These are phyloP conservation scores for Chydorus sphaericus DNA, from an alignment of 2,888 invertebrate genomes.

Conservation along the genomic window DNA sequence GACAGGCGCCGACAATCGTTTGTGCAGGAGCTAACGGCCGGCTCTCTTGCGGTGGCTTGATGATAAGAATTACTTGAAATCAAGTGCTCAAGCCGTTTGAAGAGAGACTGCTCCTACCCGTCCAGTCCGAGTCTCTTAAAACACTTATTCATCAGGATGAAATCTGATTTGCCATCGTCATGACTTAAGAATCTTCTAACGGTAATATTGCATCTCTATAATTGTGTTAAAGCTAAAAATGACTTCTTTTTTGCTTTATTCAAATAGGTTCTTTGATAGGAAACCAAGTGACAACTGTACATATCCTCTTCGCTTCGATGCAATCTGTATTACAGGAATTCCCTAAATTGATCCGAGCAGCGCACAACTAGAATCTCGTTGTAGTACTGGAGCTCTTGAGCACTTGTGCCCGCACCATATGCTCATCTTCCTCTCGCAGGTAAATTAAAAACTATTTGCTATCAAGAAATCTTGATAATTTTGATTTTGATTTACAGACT, in stretches of 20 bases:
- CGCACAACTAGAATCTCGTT: slow-evolving; percentile 63
- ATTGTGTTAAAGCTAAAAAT: too few species aligned
- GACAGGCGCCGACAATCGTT: too few species aligned
- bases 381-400: slow-evolving; percentile 58
- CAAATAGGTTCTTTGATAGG: too few species aligned
- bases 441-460: too few species aligned
- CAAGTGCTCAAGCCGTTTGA: slow-evolving; percentile 34
- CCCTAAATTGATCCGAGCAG: slow-evolving; percentile 50
- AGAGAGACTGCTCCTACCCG: slow-evolving; percentile 31
- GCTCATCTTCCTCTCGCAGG: slow-evolving; percentile 42
- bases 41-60: background rate
- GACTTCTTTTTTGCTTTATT: too few species aligned
- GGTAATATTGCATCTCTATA: too few species aligned
- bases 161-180: slow-evolving; percentile 30
- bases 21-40: too few species aligned
- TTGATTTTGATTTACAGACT: too few species aligned
- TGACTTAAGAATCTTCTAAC: background rate
- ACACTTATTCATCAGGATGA: slow-evolving; percentile 43
- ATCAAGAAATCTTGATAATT: too few species aligned
- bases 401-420: slow-evolving; percentile 53
- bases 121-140: slow-evolving; percentile 33
- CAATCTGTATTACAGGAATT: slow-evolving; percentile 48
- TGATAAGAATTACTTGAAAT: slow-evolving; percentile 8
- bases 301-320: slow-evolving; percentile 42
- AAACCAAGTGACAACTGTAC: slow-evolving; percentile 33